phyloP scores from a whole-genome alignment of 2,113 vertebrate species.

The Malurus melanocephalus region DNA sequence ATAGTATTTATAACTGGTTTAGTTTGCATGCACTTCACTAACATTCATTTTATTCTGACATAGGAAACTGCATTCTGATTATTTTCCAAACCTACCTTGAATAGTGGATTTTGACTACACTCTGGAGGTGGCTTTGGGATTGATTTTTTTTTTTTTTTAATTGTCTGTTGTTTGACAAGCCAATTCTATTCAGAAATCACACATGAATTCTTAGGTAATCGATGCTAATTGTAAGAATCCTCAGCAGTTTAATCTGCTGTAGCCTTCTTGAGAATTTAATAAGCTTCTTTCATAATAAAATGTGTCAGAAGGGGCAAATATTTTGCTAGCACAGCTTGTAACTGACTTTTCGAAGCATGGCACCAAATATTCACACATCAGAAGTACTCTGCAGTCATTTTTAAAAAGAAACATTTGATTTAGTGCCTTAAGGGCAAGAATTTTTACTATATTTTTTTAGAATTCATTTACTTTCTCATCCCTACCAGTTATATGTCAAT shows the following conservation, averaged over 20 bases:
- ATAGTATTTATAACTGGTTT: conserved; percentile 35
- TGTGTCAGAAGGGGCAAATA: conserved; percentile 56
- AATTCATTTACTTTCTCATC: conserved; percentile 40
- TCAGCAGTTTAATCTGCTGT: conserved; percentile 43
- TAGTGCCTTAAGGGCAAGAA: conserved; percentile 24
- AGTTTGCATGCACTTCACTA: conserved; percentile 19
- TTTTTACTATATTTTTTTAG: conserved; percentile 24
- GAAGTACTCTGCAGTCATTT: conserved; percentile 37
- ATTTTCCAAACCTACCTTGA: neutral
- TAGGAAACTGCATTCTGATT: neutral
- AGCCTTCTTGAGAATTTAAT: conserved; percentile 50
- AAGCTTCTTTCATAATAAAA: conserved; percentile 39
- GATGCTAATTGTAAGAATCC: conserved; percentile 48
- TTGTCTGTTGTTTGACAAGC: conserved; percentile 28
- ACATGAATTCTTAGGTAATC: conserved; percentile 34
- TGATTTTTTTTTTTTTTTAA: neutral
- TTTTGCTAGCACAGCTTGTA: conserved; percentile 55
- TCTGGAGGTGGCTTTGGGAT: conserved; percentile 10
- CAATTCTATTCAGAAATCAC: conserved; percentile 27
- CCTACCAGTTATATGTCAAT: conserved; percentile 12
- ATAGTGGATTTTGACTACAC: neutral
- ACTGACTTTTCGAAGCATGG: conserved; percentile 22
- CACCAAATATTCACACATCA: neutral
- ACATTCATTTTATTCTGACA: conserved; percentile 22
- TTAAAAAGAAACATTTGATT: conserved; percentile 35